A percentile compares a stretch with the other conserved stretches of the same genome.
Conservation (phyloP, 2,797 vertebrate species). For the Gastrophryne carolinensis region DNA sequence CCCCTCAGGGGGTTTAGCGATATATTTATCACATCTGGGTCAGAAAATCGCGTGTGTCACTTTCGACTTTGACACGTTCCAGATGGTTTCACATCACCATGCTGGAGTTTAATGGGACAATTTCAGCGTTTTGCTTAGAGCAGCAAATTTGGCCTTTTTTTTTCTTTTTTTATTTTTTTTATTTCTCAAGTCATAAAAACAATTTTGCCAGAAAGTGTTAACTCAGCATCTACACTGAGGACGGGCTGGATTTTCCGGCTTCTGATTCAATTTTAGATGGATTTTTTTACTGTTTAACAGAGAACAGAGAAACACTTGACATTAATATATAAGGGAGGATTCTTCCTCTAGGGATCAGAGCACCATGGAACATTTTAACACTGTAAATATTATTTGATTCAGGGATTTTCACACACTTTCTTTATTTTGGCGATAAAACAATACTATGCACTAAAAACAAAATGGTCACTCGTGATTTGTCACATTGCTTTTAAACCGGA, state of each 20-base stretch:
- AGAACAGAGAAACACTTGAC: neutral
- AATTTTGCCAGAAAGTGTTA: neutral
- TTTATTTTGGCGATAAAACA: too few relatives aligned
- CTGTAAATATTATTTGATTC: too few relatives aligned
- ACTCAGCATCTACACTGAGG: neutral
- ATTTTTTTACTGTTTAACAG: neutral
- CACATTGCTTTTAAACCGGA: too few relatives aligned
- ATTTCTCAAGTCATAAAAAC: neutral
- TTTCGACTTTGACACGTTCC: conserved; percentile 13
- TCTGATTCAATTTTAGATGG: neutral
- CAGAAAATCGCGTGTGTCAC: neutral
- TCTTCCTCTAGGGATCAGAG: neutral
- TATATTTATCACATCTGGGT: neutral
- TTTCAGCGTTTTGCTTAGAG: conserved; percentile 15
- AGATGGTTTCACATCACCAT: conserved; percentile 2
- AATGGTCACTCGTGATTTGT: too few relatives aligned
- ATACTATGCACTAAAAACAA: too few relatives aligned
- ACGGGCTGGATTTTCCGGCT: neutral
- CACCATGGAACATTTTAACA: too few relatives aligned
- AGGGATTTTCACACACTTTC: too few relatives aligned
- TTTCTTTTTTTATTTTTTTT: neutral
- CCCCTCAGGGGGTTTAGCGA: neutral
- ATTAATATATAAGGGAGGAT: neutral
- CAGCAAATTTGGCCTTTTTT: neutral
- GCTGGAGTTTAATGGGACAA: conserved; percentile 10